Percentiles rank a stretch among this genome's conserved stretches.
Evolutionary conservation across 2,888 invertebrate species (phyloP).

Genomic region (Phymatocera aterrima): DNA sequence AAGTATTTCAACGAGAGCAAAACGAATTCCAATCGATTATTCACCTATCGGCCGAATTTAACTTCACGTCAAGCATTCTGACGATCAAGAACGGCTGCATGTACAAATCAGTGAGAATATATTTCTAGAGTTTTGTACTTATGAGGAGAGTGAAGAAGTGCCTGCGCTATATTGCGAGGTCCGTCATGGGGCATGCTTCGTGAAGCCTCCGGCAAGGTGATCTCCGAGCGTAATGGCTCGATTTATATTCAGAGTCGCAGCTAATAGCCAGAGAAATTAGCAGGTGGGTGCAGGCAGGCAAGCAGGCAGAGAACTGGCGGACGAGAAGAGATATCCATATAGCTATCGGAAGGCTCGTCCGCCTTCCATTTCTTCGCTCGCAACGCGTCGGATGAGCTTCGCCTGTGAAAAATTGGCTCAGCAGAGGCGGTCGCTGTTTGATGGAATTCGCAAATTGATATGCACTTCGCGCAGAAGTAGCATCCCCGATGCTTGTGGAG

Average conservation of each 20-base stretch:
- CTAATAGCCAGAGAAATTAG: conserved; percentile 68
- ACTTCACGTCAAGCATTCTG: not conserved
- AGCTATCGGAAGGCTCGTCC: conserved; percentile 17
- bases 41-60: not conserved
- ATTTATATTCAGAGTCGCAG: conserved; percentile 68
- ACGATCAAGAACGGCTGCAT: not conserved
- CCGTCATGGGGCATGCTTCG: conserved; percentile 21
- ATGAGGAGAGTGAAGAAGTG: conserved; percentile 17
- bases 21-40: not conserved
- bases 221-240: conserved; percentile 61
- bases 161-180: conserved; percentile 13
- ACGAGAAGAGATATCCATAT: conserved; percentile 9
- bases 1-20: not conserved
- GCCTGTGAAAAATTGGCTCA: conserved; percentile 31
- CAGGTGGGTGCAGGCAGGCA: conserved; percentile 63
- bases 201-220: conserved; percentile 44
- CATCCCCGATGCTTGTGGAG: conserved; percentile 2
- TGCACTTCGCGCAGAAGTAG: conserved; percentile 29
- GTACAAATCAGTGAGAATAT: conserved; percentile 7
- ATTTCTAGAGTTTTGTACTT: conserved; percentile 8
- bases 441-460: conserved; percentile 47
- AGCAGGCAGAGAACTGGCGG: conserved; percentile 52
- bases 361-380: conserved; percentile 19
- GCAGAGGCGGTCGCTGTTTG: not conserved
- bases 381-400: conserved; percentile 21